A percentile compares a stretch with the other conserved stretches of the same genome.
These are phyloP conservation scores for Pseudomyrmex cubaensis DNA, from an alignment of 1,140 invertebrate genomes.

Conservation along the genomic window DNA sequence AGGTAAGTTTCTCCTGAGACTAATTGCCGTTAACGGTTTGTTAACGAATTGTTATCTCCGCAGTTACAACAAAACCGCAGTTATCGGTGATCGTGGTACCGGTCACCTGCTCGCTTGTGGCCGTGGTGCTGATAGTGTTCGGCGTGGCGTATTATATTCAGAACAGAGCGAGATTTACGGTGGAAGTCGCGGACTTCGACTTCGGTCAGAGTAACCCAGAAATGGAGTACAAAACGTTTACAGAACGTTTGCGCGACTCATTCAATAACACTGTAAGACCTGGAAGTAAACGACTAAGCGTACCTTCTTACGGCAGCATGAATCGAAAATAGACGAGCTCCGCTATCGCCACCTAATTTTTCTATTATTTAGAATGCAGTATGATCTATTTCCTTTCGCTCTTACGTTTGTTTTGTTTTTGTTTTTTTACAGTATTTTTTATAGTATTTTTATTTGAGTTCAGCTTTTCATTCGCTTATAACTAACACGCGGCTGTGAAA, in stretches of 20 bases:
- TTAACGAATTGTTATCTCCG: slow-evolving; percentile 31
- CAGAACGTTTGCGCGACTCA: slow-evolving; percentile 91
- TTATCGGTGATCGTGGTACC: slow-evolving; percentile 94
- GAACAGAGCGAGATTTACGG: slow-evolving; percentile 90
- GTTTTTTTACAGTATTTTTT: slow-evolving; percentile 7
- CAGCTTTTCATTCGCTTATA: neutral
- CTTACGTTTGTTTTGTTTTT: neutral
- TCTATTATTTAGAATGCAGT: slow-evolving; percentile 27
- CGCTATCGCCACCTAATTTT: slow-evolving; percentile 24
- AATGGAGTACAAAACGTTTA: slow-evolving; percentile 94
- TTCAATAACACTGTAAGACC: slow-evolving; percentile 87
- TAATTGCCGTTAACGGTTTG: neutral
- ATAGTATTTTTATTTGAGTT: neutral
- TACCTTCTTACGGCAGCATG: slow-evolving; percentile 84
- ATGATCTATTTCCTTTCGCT: slow-evolving; percentile 15
- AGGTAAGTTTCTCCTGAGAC: slow-evolving; percentile 85
- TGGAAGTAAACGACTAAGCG: slow-evolving; percentile 76
- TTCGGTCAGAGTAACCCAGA: slow-evolving; percentile 91
- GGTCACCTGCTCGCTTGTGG: slow-evolving; percentile 91
- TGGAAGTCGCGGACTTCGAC: slow-evolving; percentile 95
- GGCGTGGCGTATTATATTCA: slow-evolving; percentile 94
- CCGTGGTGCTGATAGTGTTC: slow-evolving; percentile 93
- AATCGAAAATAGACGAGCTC: slow-evolving; percentile 58
- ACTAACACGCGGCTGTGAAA: neutral
- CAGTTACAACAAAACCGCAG: slow-evolving; percentile 91